These are phyloP conservation scores for Hestina assimilis DNA, from an alignment of 1,140 invertebrate species.

Conservation along the genomic window DNA sequence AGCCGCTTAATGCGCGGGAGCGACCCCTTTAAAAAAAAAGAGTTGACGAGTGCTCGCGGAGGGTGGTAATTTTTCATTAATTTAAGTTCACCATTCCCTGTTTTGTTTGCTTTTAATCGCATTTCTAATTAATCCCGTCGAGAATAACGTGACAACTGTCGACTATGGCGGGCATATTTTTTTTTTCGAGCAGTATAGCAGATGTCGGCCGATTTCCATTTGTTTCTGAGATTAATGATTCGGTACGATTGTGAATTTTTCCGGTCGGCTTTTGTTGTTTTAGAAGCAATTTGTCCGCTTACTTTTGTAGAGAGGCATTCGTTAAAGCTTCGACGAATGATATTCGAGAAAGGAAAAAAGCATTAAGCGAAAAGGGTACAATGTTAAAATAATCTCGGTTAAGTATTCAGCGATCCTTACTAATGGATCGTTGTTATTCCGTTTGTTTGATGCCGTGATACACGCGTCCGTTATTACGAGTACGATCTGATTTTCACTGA, in stretches of 20 bases:
- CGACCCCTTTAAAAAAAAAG: slow-evolving; percentile 75
- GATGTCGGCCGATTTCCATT: slow-evolving; percentile 78
- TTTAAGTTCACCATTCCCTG: slow-evolving; percentile 78
- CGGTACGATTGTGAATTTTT: slow-evolving; percentile 77
- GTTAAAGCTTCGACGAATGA: slow-evolving; percentile 70
- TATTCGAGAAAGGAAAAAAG: slow-evolving; percentile 60
- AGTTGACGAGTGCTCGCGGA: slow-evolving; percentile 75
- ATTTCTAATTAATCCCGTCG: slow-evolving; percentile 79
- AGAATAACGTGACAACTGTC: slow-evolving; percentile 79
- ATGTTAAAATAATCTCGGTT: slow-evolving; percentile 36
- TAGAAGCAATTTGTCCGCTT: slow-evolving; percentile 78
- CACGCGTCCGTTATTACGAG: slow-evolving; percentile 13
- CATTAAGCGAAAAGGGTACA: slow-evolving; percentile 41
- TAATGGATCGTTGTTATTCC: slow-evolving; percentile 27
- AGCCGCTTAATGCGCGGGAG: slow-evolving; percentile 78
- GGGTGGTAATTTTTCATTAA: slow-evolving; percentile 79
- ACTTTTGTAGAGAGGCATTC: slow-evolving; percentile 72
- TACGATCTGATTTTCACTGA: background rate
- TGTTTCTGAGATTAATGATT: slow-evolving; percentile 79
- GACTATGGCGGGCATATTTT: slow-evolving; percentile 71
- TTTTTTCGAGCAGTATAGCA: slow-evolving; percentile 74
- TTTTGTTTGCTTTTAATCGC: slow-evolving; percentile 79
- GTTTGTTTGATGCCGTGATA: slow-evolving; percentile 15
- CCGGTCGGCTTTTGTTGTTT: slow-evolving; percentile 78
- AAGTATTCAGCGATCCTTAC: slow-evolving; percentile 31